A percentile compares a stretch with the other conserved stretches of the same genome.
These are phyloP conservation scores for Acrocephalus kingi DNA, from an alignment of 2,113 vertebrate genomes.

Conservation along the genomic window DNA sequence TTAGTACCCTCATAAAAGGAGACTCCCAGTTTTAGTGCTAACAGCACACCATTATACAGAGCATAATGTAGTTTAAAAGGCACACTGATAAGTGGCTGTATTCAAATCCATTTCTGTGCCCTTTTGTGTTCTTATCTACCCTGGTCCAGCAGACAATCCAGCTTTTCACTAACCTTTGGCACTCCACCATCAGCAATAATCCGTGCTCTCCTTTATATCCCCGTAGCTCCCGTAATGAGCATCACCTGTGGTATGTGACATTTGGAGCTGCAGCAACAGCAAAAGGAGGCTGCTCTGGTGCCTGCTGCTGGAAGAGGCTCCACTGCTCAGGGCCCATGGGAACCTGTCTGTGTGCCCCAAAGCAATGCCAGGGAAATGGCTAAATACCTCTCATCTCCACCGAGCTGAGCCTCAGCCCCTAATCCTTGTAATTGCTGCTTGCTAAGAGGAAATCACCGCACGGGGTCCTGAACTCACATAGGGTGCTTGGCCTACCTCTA, in stretches of 20 bases:
- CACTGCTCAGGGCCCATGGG: not conserved
- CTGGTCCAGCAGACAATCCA: constrained; percentile 72
- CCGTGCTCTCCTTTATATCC: constrained; percentile 17
- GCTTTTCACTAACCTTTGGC: constrained; percentile 81
- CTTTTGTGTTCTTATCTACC: constrained; percentile 81
- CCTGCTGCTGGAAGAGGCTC: constrained; percentile 23
- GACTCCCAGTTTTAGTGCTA: constrained; percentile 66
- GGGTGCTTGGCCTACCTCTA: not conserved
- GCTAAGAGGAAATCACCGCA: not conserved
- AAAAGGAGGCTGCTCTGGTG: constrained; percentile 47
- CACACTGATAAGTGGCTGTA: constrained; percentile 70
- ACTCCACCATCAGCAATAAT: constrained; percentile 65
- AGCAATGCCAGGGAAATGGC: not conserved
- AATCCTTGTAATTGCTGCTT: constrained; percentile 49
- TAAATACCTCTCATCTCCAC: constrained; percentile 22
- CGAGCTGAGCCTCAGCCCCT: not conserved
- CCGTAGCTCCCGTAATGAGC: constrained; percentile 60
- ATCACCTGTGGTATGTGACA: constrained; percentile 68
- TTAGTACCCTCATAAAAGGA: constrained; percentile 69
- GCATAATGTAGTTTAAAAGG: constrained; percentile 75
- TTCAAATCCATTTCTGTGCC: constrained; percentile 74
- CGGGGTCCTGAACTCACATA: not conserved
- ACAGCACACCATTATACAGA: constrained; percentile 65
- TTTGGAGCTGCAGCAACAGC: constrained; percentile 27
- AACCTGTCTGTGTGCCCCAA: not conserved